phyloP scores from a whole-genome alignment of 2,797 vertebrate genomes.

The Nyctalus aviator region DNA sequence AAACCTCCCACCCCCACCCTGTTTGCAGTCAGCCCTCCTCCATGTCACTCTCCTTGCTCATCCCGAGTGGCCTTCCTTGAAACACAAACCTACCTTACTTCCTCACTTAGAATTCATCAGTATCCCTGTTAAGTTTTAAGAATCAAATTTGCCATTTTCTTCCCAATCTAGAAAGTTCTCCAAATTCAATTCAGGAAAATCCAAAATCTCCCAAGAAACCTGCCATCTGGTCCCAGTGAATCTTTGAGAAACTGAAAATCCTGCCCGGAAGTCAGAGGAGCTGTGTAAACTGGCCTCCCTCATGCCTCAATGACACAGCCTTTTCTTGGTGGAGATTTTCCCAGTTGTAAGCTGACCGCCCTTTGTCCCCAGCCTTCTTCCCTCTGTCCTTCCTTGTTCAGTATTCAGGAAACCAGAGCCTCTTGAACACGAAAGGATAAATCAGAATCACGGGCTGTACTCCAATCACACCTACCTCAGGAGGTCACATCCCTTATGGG shows the following conservation, averaged over 20 bases:
- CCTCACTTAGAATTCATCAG: conserved; percentile 4
- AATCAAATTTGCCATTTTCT: not conserved
- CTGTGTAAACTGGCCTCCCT: not conserved
- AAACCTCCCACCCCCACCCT: not conserved
- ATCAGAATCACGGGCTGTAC: not conserved
- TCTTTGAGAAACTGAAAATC: not conserved
- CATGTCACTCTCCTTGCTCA: not conserved
- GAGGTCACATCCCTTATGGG: conserved; percentile 28
- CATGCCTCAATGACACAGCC: not conserved
- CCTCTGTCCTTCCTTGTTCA: not conserved
- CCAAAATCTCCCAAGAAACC: not conserved
- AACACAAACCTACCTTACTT: not conserved
- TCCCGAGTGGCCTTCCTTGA: not conserved
- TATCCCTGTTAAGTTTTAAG: not conserved
- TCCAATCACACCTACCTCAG: conserved; percentile 21
- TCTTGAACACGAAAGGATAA: not conserved
- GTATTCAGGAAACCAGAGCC: not conserved
- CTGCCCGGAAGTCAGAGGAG: not conserved
- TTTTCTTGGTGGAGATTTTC: not conserved
- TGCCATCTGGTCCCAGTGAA: not conserved
- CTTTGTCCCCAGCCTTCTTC: no score
- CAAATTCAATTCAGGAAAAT: conserved; percentile 30
- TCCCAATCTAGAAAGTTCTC: not conserved
- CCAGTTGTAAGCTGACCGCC: not conserved
- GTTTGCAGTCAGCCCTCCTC: not conserved